phyloP scores from a whole-genome alignment of 2,797 vertebrate genomes.

The Paratrypauchen microcephalus region DNA sequence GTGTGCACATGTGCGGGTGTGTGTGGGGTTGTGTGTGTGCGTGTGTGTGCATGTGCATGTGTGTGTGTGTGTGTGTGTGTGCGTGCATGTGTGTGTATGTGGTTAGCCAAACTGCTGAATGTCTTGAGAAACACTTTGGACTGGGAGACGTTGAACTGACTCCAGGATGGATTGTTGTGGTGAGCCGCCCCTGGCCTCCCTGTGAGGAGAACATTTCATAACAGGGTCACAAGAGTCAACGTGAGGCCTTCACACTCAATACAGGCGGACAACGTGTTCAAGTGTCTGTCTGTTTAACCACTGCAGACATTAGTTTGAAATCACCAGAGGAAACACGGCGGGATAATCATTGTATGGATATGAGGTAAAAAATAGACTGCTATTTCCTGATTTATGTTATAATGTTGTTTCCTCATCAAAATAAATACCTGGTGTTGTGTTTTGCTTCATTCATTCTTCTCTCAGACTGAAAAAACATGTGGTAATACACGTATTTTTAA shows the following conservation, averaged over 20 bases:
- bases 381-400: no score
- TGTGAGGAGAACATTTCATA: slow-evolving; percentile 29
- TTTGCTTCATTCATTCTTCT: no score
- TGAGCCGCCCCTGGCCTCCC: slow-evolving; percentile 49
- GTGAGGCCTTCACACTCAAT: slow-evolving; percentile 20
- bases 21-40: no score
- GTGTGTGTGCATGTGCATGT: no score
- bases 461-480: no score
- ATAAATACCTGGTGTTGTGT: no score
- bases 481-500: no score
- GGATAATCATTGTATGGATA: no score
- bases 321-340: background rate
- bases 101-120: background rate
- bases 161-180: slow-evolving; percentile 24
- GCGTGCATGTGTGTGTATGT: slow-evolving; percentile 26
- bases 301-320: background rate
- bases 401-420: no score
- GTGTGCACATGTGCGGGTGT: slow-evolving; percentile 13
- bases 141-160: no score
- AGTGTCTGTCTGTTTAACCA: slow-evolving; percentile 5
- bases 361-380: no score
- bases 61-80: background rate
- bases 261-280: background rate
- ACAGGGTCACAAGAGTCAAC: slow-evolving; percentile 31
- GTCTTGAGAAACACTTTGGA: slow-evolving; percentile 13